Conservation (phyloP, 2,797 vertebrate species). For the Amblyraja radiata region DNA sequence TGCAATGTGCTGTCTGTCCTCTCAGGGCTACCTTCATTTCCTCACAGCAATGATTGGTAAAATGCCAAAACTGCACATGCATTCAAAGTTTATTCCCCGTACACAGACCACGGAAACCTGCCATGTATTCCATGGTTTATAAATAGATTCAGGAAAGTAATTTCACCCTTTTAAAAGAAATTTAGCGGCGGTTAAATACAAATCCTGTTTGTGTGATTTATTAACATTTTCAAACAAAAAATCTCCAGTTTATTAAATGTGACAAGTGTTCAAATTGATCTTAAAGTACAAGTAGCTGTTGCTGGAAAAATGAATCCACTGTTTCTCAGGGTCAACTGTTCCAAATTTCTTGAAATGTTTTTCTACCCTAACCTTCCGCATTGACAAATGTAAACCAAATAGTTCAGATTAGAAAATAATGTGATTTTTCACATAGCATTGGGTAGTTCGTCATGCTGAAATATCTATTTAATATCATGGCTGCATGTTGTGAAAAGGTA, state of each 20-base stretch:
- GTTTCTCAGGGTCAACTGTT: background rate
- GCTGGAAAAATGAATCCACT: constrained; percentile 14
- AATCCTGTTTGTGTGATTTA: background rate
- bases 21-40: background rate
- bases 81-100: background rate
- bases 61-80: background rate
- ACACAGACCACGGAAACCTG: background rate
- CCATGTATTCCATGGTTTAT: background rate
- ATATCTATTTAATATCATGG: background rate
- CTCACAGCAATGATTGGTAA: background rate
- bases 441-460: background rate
- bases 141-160: background rate
- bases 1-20: too few species aligned
- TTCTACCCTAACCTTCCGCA: background rate
- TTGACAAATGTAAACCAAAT: constrained; percentile 22
- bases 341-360: constrained; percentile 8
- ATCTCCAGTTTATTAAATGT: background rate
- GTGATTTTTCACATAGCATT: constrained; percentile 3
- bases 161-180: background rate
- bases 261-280: background rate
- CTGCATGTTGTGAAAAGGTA: constrained; percentile 3
- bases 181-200: background rate
- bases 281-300: background rate
- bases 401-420: constrained; percentile 33
- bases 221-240: background rate